Percentiles rank a stretch among this genome's conserved stretches.
phyloP scores from a whole-genome alignment of 53 echinoderm and acorn worm species.

The Paelopatides confundens region DNA sequence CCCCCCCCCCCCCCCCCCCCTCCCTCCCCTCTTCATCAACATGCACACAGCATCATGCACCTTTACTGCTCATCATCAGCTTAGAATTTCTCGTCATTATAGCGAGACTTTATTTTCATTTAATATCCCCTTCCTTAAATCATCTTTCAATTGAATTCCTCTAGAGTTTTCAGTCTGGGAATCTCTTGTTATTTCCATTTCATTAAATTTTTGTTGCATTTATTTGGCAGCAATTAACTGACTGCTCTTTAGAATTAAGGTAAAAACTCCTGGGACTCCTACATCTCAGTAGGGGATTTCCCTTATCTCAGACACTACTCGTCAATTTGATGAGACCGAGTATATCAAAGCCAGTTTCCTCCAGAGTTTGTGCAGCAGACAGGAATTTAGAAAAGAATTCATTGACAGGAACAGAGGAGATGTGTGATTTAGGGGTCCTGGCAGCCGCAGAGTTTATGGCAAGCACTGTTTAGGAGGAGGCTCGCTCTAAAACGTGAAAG shows the following conservation, averaged over 20 bases:
- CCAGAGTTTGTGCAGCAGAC: background rate
- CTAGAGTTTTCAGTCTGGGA: background rate
- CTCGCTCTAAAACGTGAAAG: background rate
- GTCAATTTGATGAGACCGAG: background rate
- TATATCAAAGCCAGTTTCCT: background rate
- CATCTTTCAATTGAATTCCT: constrained; percentile 9
- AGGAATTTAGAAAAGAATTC: constrained; percentile 10
- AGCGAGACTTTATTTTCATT: background rate
- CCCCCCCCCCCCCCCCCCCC: too few species aligned
- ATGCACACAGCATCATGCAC: too few species aligned
- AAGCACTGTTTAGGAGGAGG: background rate
- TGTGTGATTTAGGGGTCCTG: constrained; percentile 9
- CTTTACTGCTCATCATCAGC: too few species aligned
- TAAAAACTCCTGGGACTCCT: background rate
- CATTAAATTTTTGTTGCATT: background rate
- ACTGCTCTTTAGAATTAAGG: background rate
- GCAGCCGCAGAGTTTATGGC: background rate
- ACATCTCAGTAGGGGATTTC: constrained; percentile 9
- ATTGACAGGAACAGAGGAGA: background rate
- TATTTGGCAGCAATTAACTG: constrained; percentile 19
- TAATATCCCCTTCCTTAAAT: background rate
- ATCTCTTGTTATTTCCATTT: background rate
- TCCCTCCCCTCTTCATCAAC: too few species aligned
- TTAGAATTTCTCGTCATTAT: too few species aligned
- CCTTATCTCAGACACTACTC: background rate